Conservation (phyloP, 2,888 invertebrate genomes). For the Lasioglossum oenotherae region DNA sequence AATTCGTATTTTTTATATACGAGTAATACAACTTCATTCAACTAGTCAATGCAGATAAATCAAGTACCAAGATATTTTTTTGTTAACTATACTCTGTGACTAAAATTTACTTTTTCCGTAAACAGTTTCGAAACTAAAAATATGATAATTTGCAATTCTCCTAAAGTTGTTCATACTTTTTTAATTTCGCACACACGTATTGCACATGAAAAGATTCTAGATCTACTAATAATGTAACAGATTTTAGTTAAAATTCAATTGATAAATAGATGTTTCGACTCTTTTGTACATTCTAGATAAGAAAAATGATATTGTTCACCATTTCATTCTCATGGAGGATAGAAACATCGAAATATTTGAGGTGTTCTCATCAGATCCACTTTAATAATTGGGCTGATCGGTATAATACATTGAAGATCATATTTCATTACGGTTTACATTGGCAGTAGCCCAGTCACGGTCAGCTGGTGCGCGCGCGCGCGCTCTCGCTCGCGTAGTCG, state of each 20-base stretch:
- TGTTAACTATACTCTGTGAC: too few relatives aligned
- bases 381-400: conserved; percentile 31
- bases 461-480: not conserved
- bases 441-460: not conserved
- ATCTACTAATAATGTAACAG: too few relatives aligned
- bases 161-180: not conserved
- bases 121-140: not conserved
- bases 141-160: not conserved
- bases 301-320: too few relatives aligned
- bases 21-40: too few relatives aligned
- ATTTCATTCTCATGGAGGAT: too few relatives aligned
- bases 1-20: not conserved
- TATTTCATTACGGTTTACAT: conserved; percentile 36
- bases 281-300: too few relatives aligned
- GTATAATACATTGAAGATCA: conserved; percentile 23
- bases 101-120: not conserved
- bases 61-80: too few relatives aligned
- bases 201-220: too few relatives aligned
- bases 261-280: not conserved
- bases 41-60: too few relatives aligned
- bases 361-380: conserved; percentile 46
- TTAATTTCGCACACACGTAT: not conserved
- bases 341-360: not conserved
- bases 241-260: too few relatives aligned
- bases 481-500: not conserved